Percentiles rank a stretch among this genome's conserved stretches.
These are phyloP conservation scores for Drosophila watanabei DNA, from an alignment of 1,140 invertebrate species.

Conservation along the genomic window DNA sequence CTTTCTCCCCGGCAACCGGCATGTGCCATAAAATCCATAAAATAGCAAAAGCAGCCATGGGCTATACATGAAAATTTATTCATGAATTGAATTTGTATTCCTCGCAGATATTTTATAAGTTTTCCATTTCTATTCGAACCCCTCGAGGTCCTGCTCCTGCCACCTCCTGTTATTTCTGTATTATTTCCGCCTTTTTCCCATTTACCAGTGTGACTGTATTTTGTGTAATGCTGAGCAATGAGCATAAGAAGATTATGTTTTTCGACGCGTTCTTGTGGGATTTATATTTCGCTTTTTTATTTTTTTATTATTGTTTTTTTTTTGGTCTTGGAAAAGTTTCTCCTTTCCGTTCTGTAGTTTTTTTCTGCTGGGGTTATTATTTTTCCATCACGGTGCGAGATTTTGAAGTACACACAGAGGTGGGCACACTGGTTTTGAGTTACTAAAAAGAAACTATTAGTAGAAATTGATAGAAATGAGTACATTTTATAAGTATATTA, in stretches of 20 bases:
- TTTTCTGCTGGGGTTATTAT: constrained; percentile 18
- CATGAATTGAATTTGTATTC: constrained; percentile 84
- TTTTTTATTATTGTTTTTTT: too few relatives aligned
- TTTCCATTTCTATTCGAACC: constrained; percentile 58
- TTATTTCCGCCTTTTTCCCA: constrained; percentile 21
- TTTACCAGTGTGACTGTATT: constrained; percentile 39
- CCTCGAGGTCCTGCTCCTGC: not conserved
- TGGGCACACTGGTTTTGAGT: constrained; percentile 11
- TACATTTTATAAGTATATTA: too few relatives aligned
- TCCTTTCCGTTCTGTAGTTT: constrained; percentile 6
- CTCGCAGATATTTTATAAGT: constrained; percentile 81
- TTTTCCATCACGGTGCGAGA: not conserved
- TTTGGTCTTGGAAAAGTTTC: constrained; percentile 1
- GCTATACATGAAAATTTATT: constrained; percentile 80
- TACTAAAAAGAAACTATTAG: too few relatives aligned
- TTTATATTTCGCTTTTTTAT: constrained; percentile 25
- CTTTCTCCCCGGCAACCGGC: too few relatives aligned
- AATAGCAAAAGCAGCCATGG: constrained; percentile 61
- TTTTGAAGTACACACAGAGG: not conserved
- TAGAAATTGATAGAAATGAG: too few relatives aligned
- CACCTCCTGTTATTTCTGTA: not conserved
- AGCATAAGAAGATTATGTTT: constrained; percentile 50
- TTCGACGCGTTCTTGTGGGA: constrained; percentile 25
- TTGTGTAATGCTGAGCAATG: constrained; percentile 43
- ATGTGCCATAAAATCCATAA: constrained; percentile 57